These are phyloP conservation scores for Trissolcus japonicus DNA, from an alignment of 2,888 invertebrate genomes.

Conservation along the genomic window DNA sequence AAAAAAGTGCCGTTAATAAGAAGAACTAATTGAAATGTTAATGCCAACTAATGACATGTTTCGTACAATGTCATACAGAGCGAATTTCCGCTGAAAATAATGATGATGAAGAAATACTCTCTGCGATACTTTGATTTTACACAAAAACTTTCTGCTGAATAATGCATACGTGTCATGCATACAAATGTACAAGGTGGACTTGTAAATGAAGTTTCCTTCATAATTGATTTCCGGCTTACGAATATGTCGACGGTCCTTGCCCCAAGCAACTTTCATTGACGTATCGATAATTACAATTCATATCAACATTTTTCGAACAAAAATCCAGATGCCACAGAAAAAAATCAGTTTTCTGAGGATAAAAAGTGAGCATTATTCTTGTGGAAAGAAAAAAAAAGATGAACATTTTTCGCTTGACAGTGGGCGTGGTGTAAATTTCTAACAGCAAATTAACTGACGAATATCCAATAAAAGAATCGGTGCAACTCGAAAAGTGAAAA, in stretches of 20 bases:
- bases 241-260: conserved; percentile 6
- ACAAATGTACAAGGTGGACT: conserved; percentile 40
- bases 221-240: conserved; percentile 37
- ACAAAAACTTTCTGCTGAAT: conserved; percentile 36
- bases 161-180: conserved; percentile 36
- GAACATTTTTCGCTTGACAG: conserved; percentile 7
- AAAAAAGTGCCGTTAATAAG: too few relatives aligned
- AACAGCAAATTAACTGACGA: conserved; percentile 13
- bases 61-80: conserved; percentile 13
- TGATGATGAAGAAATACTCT: conserved; percentile 22
- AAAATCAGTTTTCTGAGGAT: too few relatives aligned
- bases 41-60: conserved; percentile 27
- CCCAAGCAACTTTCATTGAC: too few relatives aligned
- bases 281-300: not conserved
- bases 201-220: conserved; percentile 37
- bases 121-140: conserved; percentile 19
- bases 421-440: conserved; percentile 3
- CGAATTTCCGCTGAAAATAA: conserved; percentile 13
- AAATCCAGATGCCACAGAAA: too few relatives aligned
- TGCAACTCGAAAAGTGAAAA: conserved; percentile 8
- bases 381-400: not conserved
- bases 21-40: conserved; percentile 24
- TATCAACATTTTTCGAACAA: not conserved
- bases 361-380: not conserved
- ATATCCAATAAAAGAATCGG: conserved; percentile 18